Evolutionary conservation across 2,888 invertebrate species (phyloP), one percentile per base, ranked within the genome.

Genomic region (Diaperis boleti): DNA sequence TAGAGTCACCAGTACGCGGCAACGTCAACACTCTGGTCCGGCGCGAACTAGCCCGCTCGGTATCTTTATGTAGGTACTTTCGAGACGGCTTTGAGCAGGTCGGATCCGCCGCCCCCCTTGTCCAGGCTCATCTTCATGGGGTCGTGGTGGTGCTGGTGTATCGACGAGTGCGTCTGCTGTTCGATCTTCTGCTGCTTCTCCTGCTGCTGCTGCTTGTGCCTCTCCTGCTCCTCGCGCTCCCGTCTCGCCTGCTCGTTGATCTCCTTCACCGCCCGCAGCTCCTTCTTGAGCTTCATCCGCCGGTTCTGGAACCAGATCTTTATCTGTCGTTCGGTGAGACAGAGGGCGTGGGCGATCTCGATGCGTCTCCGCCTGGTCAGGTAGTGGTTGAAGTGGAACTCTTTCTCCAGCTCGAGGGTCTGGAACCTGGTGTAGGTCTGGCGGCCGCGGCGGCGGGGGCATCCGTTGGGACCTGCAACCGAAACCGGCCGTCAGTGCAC

Each of bases 381-480:
- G 84, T 98, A 98, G 81, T 96, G 96, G 85, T 97, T 98, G 86
- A 96, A 96, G 81, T 97, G 95, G 85, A 98, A 98, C 86, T 98
- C 98, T 84, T 97, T 97, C 83, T 98, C 98, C 83, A 98, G 88
- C 82, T 98, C 97, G 84, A 97, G 86, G 15, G 98, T 98, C 84
- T 98, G 98, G 88, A 97, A 96, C 78, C 97, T 92, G 70, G 97
- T 98, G 88, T 98, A 98, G 11, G 98, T 98, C 85, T 98, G 97
- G 74, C 98, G 87, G 65, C 97, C 97, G 78, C 97, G 89, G 81
- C 96, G 90, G 79, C 96, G 87, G 68, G 96, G 95, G 82, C 95
- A 96, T 65, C 95, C 95, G 81, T 96, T 97, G 59, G 97, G 96
- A 83, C 96, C 96, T 95, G 90, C 74, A 26, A 26, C 26, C 26